Conservation (phyloP, 2,113 vertebrate genomes). For the Lanius collurio region DNA sequence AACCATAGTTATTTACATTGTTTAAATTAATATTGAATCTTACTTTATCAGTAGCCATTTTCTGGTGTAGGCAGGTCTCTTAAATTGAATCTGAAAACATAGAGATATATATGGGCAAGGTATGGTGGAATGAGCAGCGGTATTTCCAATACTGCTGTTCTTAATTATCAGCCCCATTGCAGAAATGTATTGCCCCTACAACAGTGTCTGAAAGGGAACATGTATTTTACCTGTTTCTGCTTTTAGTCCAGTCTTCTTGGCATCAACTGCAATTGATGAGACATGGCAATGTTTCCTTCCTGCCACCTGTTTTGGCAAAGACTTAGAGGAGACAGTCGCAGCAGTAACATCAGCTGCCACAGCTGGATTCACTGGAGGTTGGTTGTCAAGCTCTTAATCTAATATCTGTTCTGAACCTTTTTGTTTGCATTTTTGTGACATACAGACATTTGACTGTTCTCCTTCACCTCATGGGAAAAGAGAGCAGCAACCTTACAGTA, state of each 20-base stretch:
- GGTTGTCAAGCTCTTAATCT: slow-evolving; percentile 16
- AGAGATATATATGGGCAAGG: background rate
- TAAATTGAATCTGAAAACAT: background rate
- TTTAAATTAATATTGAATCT: background rate
- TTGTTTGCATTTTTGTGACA: background rate
- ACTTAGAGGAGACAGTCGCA: background rate
- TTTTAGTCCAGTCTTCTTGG: slow-evolving; percentile 21
- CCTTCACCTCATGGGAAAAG: background rate
- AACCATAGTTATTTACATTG: background rate
- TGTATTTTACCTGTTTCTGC: slow-evolving; percentile 34
- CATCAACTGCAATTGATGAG: background rate
- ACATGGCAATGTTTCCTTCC: slow-evolving; percentile 42
- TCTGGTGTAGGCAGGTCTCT: background rate
- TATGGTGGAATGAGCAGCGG: background rate
- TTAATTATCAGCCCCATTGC: background rate
- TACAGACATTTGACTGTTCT: background rate
- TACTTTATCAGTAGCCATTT: background rate
- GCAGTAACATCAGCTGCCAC: slow-evolving; percentile 36
- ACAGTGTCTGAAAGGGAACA: background rate
- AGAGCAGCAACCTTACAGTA: background rate
- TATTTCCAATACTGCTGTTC: background rate
- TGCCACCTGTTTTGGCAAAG: slow-evolving; percentile 54
- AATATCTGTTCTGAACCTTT: background rate
- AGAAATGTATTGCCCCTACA: background rate
- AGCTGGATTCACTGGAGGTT: slow-evolving; percentile 42